phyloP scores from a whole-genome alignment of 2,888 invertebrate species.

The Lasioglossum figueresi region DNA sequence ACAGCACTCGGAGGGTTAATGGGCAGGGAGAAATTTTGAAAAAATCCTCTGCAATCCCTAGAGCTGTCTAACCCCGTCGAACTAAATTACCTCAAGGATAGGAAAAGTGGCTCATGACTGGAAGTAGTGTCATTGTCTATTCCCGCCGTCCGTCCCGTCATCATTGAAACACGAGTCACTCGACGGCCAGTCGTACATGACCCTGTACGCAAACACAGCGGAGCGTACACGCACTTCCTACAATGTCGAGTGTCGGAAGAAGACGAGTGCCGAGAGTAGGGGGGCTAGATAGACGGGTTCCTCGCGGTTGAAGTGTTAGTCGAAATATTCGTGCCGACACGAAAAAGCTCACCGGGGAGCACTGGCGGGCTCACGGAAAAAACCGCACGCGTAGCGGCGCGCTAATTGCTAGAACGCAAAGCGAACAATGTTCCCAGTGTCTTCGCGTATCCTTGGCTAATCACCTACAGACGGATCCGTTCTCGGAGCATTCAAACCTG shows the following conservation, averaged over 20 bases:
- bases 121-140: background rate
- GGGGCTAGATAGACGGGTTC: constrained; percentile 47
- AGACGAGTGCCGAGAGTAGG: constrained; percentile 33
- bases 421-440: constrained; percentile 35
- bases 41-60: background rate
- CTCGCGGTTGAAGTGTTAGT: constrained; percentile 46
- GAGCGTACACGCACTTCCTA: constrained; percentile 30
- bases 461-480: background rate
- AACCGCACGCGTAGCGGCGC: constrained; percentile 31
- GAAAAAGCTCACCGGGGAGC: constrained; percentile 46
- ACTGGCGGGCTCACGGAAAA: background rate
- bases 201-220: constrained; percentile 24
- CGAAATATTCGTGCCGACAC: constrained; percentile 59
- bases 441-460: constrained; percentile 39
- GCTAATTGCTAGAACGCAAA: constrained; percentile 43
- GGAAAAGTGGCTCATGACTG: background rate
- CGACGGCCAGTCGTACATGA: constrained; percentile 16
- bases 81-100: background rate
- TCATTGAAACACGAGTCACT: constrained; percentile 28
- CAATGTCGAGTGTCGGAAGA: constrained; percentile 55
- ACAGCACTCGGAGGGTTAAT: background rate
- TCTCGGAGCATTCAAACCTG: constrained; percentile 10
- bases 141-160: background rate
- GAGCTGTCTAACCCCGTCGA: background rate
- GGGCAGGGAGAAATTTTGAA: background rate